Conservation (phyloP, 2,888 invertebrate genomes). For the Graphium colonna region DNA sequence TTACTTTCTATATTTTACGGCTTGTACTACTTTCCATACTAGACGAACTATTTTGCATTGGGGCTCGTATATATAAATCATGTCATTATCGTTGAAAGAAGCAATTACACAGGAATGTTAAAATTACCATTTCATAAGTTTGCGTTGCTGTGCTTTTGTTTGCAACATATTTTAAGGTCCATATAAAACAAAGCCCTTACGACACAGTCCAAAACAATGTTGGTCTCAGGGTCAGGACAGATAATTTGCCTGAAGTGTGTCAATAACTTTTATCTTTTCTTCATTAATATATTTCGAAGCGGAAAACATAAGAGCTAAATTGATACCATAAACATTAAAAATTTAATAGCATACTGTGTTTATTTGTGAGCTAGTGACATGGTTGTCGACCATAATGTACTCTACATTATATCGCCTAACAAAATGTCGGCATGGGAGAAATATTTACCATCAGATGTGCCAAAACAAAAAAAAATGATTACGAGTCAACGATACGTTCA, state of each 20-base stretch:
- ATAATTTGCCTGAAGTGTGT: background rate
- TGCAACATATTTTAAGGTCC: background rate
- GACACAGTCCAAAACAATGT: background rate
- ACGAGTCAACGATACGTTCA: no score
- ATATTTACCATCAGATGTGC: no score
- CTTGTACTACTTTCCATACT: no score
- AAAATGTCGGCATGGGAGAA: background rate
- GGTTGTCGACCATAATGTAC: background rate
- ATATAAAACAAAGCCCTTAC: background rate
- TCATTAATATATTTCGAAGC: background rate
- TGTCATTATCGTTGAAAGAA: no score
- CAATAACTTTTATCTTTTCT: background rate
- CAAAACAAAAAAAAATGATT: no score
- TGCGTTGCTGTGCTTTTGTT: background rate
- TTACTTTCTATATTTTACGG: no score
- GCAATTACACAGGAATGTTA: no score
- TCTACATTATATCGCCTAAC: background rate
- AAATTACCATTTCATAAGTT: no score
- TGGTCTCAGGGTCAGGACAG: background rate
- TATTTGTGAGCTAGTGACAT: background rate
- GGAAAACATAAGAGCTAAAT: background rate
- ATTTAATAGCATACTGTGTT: background rate
- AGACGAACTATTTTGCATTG: no score
- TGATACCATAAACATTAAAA: background rate
- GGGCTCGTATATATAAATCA: no score